Base-by-base conservation (phyloP, 1,140 invertebrate genomes). In the Drosophila pallidifrons region DNA sequence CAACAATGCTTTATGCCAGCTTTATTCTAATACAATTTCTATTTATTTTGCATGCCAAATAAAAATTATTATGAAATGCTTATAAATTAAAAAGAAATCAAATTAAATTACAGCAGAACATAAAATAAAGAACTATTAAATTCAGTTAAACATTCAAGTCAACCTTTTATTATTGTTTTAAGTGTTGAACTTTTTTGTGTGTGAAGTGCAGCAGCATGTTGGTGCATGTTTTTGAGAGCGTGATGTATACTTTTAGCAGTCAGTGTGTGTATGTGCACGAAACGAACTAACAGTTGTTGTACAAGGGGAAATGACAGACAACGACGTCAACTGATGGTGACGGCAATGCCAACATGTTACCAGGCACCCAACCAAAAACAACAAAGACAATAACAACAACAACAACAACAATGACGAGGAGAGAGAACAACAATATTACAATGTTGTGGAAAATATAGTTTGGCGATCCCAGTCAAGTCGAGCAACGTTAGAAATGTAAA, bases 401-500 rank as follows among this genome's bases (percentile, higher is more conserved):
- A 54, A 28, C 25, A 51, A 43, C 64, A 47, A 13, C 41, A 64
- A 47, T 30, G 54, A 41, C 10, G 11, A 46, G 3, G 49, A 60
- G 8, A 32, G 47, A 35, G 32, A 68, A 30, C 32, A 54, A 38
- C 25, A 38, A 43, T 59, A 43, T 61, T 35, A 38, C 28, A 52
- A 45, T 70, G 46, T 47, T 38, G 60, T 58, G 49, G 52, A 47
- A 81, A 73, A 41, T 81, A 77, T 25, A 47, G 69, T 77, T 61
- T 59, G 38, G 54, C 52, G 73, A 76, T 72, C 60, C 58, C 63
- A 60, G 80, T 59, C 28, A 43, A 67, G 51, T 46, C 7, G 41
- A 63, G 58, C 46, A 60, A 73, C 74, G 75, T 64, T 78, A 58
- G 70, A 81, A 81, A 89, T 89, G 85, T 85, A 81, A 89, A 89